Evolutionary conservation across 2,888 invertebrate genomes (phyloP).

Genomic region (Erebia ligea): DNA sequence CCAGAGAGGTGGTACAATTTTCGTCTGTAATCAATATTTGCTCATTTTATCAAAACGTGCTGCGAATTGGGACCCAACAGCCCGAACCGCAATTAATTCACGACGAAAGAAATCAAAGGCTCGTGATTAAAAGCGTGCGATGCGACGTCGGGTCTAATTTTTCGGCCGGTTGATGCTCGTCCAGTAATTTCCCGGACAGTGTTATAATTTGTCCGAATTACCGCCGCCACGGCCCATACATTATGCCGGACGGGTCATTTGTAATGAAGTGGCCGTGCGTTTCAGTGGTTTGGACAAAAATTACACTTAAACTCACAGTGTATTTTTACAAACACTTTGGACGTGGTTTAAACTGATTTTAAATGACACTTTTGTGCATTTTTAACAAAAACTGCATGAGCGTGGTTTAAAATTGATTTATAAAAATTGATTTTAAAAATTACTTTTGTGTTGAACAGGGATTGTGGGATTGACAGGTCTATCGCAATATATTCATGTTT

Average conservation of each 20-base stretch:
- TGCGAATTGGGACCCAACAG: conserved; percentile 29
- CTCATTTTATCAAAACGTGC: conserved; percentile 35
- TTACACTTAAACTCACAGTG: not conserved
- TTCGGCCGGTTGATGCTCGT: conserved; percentile 30
- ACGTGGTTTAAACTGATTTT: too few species aligned
- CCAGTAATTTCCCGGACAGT: conserved; percentile 39
- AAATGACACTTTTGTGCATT: too few species aligned
- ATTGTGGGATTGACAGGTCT: too few species aligned
- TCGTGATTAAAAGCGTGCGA: conserved; percentile 47
- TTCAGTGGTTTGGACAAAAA: not conserved
- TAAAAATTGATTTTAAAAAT: too few species aligned
- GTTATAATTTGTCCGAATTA: conserved; percentile 60
- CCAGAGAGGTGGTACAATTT: not conserved
- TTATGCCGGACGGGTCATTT: conserved; percentile 27
- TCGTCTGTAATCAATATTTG: conserved; percentile 26
- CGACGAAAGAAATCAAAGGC: conserved; percentile 47
- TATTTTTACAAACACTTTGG: too few species aligned
- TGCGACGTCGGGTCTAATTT: conserved; percentile 44
- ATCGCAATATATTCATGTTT: too few species aligned
- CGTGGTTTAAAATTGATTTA: too few species aligned
- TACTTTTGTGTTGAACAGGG: too few species aligned
- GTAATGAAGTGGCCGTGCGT: conserved; percentile 13
- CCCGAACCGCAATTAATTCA: conserved; percentile 41
- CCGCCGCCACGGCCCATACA: conserved; percentile 48
- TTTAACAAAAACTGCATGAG: too few species aligned